These are phyloP conservation scores for Bimastos eiseni DNA, from an alignment of 2,888 invertebrate species.

Conservation along the genomic window DNA sequence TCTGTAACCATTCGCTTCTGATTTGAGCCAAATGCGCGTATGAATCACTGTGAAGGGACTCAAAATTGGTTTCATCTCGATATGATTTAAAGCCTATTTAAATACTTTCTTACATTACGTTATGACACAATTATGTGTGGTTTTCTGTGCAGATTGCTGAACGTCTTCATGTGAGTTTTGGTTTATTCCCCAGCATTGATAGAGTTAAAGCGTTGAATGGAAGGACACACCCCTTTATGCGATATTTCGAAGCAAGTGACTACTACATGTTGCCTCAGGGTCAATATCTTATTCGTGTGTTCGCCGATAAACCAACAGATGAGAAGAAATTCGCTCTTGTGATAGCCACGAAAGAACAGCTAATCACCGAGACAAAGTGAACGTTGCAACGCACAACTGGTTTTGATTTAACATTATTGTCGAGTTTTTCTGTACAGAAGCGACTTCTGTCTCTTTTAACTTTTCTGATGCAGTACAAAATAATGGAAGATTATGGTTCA, in stretches of 20 bases:
- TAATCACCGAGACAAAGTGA: background rate
- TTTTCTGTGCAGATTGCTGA: background rate
- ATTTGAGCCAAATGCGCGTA: background rate
- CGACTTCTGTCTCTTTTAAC: background rate
- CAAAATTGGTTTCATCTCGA: too few species aligned
- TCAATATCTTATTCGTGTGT: conserved; percentile 75
- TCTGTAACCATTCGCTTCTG: too few species aligned
- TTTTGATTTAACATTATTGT: background rate
- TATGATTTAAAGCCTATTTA: too few species aligned
- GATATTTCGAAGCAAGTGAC: conserved; percentile 70
- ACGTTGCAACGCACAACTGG: background rate
- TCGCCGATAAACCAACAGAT: conserved; percentile 71
- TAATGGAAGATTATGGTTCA: background rate
- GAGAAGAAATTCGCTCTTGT: conserved; percentile 73
- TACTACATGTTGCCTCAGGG: conserved; percentile 77
- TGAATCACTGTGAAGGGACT: background rate
- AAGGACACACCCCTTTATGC: background rate
- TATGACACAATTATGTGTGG: too few species aligned
- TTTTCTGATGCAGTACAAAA: background rate
- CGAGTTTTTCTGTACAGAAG: background rate
- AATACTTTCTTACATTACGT: background rate
- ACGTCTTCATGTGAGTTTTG: background rate
- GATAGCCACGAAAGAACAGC: conserved; percentile 30
- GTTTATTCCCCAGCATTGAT: background rate
- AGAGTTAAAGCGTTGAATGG: background rate